These are phyloP conservation scores for Rhynchophorus ferrugineus DNA, from an alignment of 1,140 invertebrate genomes.

Conservation along the genomic window DNA sequence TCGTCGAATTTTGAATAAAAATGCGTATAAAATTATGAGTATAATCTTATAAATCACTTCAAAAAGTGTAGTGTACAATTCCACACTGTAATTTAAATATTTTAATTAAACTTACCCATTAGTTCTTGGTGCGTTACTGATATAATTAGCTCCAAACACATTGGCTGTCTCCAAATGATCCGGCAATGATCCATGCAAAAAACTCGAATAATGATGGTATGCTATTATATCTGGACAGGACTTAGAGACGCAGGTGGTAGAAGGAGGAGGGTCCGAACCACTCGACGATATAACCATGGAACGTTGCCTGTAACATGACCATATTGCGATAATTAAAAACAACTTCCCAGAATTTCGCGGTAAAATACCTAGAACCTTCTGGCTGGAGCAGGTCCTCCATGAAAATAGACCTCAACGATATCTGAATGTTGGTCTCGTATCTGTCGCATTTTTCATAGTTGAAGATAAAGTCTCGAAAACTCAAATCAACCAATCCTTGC, in stretches of 20 bases:
- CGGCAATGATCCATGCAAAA: constrained; percentile 53
- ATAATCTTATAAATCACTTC: no score
- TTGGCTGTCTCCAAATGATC: constrained; percentile 57
- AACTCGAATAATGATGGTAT: constrained; percentile 26
- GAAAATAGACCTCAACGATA: constrained; percentile 71
- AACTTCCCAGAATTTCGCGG: no score
- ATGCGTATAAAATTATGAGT: no score
- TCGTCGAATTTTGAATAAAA: no score
- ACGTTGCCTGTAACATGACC: constrained; percentile 50
- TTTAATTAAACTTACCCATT: constrained; percentile 11
- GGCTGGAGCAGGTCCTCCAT: constrained; percentile 83
- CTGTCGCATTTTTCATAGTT: constrained; percentile 59
- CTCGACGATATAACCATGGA: constrained; percentile 60
- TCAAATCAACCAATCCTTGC: constrained; percentile 69
- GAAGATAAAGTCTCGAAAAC: constrained; percentile 73
- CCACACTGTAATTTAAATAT: no score
- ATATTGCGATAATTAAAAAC: background rate
- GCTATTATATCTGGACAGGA: constrained; percentile 75
- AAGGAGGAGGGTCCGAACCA: constrained; percentile 40
- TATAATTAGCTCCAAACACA: constrained; percentile 41
- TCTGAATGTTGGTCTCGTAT: constrained; percentile 62
- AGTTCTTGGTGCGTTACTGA: no score
- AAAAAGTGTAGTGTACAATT: no score
- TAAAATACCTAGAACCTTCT: constrained; percentile 48
- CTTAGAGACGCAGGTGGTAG: constrained; percentile 58